Evolutionary conservation across 2,797 vertebrate genomes (phyloP), one percentile per base, ranked within the genome.

Genomic region (Psittacula derbiana): DNA sequence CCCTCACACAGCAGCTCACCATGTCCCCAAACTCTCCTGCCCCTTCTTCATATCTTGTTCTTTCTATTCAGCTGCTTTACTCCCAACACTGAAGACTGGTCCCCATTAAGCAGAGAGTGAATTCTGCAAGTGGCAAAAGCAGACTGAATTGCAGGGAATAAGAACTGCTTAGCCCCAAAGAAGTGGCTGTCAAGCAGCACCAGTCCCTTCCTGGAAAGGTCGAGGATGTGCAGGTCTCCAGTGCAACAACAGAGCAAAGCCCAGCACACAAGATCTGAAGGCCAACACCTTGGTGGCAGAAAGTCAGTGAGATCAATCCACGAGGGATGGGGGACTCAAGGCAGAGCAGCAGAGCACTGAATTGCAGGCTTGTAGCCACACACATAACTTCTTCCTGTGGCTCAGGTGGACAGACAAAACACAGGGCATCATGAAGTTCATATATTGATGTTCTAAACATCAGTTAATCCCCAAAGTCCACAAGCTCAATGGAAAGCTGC

Each of bases 381-480:
- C 0, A 1, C 38, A 60, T 36, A 61, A 31, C 44, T 80, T 92
- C 60, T 74, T 69, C 47, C 38, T 41, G 24, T 4, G 5, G 53
- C 72, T 83, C 52, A 71, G 33, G 7, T 60, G 73, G 69, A 47
- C 69, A 79, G 40, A 47, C 14, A 38, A 52, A 55, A 44, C 40
- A 44, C 11, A 43, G 80, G 44, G 28, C 46, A 47, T 20, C 2
- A 6, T 31, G 28, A 46, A 90, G 31, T 78, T 94, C 88, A 74
- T 47, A 78, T 16, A 21, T 4, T 69, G 47, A 20, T 86, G 61
- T 70, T 93, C 94, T 83, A 93, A 94, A 94, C 52, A 95, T 52
- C 61, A 83, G 57, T 49, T 93, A 78, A 74, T 73, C 76, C 76
- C 69, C 23, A 19, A 66, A 88, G 44, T 61, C 80, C 69, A 86